These are phyloP conservation scores for Aphrophora alni DNA, from an alignment of 2,888 invertebrate genomes.

Conservation along the genomic window DNA sequence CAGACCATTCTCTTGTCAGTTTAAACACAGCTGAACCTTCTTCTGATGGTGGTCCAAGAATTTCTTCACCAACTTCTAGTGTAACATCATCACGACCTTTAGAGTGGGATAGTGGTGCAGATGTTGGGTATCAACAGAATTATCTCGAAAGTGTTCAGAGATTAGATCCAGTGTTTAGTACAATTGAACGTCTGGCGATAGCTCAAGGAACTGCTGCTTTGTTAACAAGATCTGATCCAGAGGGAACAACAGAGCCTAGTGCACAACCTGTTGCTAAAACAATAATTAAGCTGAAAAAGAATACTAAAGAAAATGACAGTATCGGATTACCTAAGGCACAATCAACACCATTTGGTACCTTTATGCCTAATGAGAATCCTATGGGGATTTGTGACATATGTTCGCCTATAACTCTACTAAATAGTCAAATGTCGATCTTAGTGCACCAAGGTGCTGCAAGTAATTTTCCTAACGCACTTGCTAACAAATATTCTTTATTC, in stretches of 20 bases:
- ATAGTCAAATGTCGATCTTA: not conserved
- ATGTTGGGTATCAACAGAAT: constrained; percentile 72
- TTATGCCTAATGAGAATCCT: not conserved
- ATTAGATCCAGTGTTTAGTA: constrained; percentile 59
- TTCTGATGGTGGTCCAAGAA: constrained; percentile 17
- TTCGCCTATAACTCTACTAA: not conserved
- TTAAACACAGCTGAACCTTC: not conserved
- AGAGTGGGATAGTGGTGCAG: constrained; percentile 89
- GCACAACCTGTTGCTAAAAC: constrained; percentile 20
- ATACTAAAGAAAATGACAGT: not conserved
- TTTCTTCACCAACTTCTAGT: constrained; percentile 75
- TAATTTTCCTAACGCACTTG: not conserved
- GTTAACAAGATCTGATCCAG: constrained; percentile 57
- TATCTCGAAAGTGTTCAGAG: constrained; percentile 19
- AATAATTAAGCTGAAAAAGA: not conserved
- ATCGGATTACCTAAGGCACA: constrained; percentile 54
- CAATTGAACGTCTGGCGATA: constrained; percentile 68
- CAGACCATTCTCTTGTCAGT: constrained; percentile 21
- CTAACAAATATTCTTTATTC: not conserved
- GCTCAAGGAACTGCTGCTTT: constrained; percentile 58
- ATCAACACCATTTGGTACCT: constrained; percentile 53
- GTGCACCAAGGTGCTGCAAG: not conserved
- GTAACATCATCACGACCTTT: constrained; percentile 74
- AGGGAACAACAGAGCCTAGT: constrained; percentile 55
- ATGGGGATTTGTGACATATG: not conserved